Conservation (phyloP, 2,113 vertebrate genomes). For the Riparia riparia region DNA sequence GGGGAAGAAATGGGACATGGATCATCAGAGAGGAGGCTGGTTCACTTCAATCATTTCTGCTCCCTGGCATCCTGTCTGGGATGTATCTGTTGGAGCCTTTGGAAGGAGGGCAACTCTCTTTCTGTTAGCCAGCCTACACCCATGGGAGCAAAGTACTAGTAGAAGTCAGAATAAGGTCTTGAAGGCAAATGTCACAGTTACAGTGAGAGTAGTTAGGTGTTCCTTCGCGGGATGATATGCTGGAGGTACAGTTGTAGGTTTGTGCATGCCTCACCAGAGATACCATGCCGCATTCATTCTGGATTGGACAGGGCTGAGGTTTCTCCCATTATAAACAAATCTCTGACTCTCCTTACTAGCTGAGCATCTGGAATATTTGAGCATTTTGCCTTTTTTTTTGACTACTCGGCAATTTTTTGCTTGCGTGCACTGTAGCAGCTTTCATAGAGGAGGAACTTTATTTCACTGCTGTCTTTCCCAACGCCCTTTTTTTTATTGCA, state of each 20-base stretch:
- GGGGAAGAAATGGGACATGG: not conserved
- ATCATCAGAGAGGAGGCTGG: not conserved
- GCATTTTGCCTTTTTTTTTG: not conserved
- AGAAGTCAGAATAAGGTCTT: not conserved
- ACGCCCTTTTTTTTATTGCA: not conserved
- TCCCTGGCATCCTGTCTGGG: not conserved
- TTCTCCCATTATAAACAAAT: not conserved
- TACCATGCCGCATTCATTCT: not conserved
- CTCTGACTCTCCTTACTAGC: not conserved
- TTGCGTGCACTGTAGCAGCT: not conserved
- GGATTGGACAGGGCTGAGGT: not conserved
- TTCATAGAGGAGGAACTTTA: slow-evolving; percentile 5
- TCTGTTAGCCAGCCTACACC: not conserved
- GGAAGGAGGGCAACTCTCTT: not conserved
- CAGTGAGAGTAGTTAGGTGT: not conserved
- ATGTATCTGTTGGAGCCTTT: not conserved
- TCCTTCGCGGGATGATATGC: not conserved
- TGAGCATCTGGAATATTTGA: not conserved
- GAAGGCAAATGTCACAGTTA: not conserved
- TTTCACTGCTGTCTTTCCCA: not conserved
- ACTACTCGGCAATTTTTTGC: not conserved
- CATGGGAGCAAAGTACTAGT: accelerated
- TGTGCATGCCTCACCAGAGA: not conserved
- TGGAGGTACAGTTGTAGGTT: not conserved
- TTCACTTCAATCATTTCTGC: not conserved